Evolutionary conservation across 2,888 invertebrate species (phyloP), one percentile per base, ranked within the genome.

Genomic region (Rhynchonema sp.): DNA sequence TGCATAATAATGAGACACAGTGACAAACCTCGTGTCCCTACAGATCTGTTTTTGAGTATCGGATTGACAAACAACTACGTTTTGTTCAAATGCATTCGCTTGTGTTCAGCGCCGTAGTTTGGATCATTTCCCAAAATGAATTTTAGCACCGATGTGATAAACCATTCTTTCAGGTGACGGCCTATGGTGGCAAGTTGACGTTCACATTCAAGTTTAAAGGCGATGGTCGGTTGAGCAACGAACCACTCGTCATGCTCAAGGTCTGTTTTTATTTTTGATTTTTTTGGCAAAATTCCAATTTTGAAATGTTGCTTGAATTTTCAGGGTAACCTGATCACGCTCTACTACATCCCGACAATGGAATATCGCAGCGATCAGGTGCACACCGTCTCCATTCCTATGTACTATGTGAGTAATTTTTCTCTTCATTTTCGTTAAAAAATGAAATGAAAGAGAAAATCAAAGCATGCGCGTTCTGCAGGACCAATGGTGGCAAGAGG

Each of bases 101-200:
- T n/a, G n/a, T n/a, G n/a, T n/a, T n/a, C n/a, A n/a, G n/a, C n/a
- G n/a, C n/a, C n/a, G n/a, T n/a, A n/a, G n/a, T n/a, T n/a, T n/a
- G n/a, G n/a, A n/a, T n/a, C n/a, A n/a, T n/a, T n/a, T n/a, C n/a
- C n/a, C n/a, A n/a, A n/a, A n/a, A n/a, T n/a, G n/a, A n/a, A n/a
- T n/a, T n/a, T n/a, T n/a, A n/a, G n/a, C n/a, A n/a, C n/a, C n/a
- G 20, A 38, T 38, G 38, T 38, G 38, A 38, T 38, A 13, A 38
- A 13, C 20, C 20, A 13, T 9, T 13, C 3, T 49, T 64, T 55
- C 59, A 75, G 74, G 69, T 79, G 55, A 84, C 86, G 0, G 82
- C 91, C 0, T 96, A 96, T 72, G 94, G 94, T 52, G 94, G 94
- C 1, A 80, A 81, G 69, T 77, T 96, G 49, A 82, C 81, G 29